Conservation (phyloP, 64 coral and sea anemone genomes). For the Porites australiensis region DNA sequence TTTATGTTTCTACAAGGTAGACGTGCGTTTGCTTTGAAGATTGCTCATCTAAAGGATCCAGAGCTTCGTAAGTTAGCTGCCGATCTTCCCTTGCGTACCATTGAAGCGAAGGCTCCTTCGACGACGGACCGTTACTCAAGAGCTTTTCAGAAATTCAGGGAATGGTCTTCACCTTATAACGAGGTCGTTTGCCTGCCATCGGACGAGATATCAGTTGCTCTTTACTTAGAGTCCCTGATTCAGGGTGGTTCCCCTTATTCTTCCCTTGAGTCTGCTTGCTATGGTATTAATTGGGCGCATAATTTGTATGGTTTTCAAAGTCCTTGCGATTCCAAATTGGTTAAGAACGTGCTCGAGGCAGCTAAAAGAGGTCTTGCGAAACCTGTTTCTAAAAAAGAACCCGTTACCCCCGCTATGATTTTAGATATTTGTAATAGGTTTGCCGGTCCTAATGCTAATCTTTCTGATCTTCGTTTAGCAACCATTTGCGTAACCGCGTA, state of each 20-base stretch:
- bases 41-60: slow-evolving; percentile 7
- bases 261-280: slow-evolving; percentile 59
- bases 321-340: not conserved
- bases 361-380: too few relatives aligned
- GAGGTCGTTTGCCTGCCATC: too few relatives aligned
- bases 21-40: slow-evolving; percentile 2
- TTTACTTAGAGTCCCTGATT: too few relatives aligned
- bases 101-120: not conserved
- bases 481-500: not conserved
- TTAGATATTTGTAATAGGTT: not conserved
- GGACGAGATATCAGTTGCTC: too few relatives aligned
- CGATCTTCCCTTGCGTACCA: slow-evolving; percentile 24
- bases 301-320: slow-evolving; percentile 51
- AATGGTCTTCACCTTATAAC: too few relatives aligned
- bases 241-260: not conserved
- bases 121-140: too few relatives aligned
- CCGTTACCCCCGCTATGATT: not conserved
- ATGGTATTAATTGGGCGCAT: slow-evolving; percentile 71
- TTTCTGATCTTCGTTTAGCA: not conserved
- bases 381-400: too few relatives aligned
- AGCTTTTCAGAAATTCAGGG: too few relatives aligned
- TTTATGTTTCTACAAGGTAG: slow-evolving; percentile 9
- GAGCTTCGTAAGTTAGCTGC: slow-evolving; percentile 28
- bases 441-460: not conserved
- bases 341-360: too few relatives aligned